Base-by-base conservation (phyloP, 2,797 vertebrate species). In the Brachymystax lenok region DNA sequence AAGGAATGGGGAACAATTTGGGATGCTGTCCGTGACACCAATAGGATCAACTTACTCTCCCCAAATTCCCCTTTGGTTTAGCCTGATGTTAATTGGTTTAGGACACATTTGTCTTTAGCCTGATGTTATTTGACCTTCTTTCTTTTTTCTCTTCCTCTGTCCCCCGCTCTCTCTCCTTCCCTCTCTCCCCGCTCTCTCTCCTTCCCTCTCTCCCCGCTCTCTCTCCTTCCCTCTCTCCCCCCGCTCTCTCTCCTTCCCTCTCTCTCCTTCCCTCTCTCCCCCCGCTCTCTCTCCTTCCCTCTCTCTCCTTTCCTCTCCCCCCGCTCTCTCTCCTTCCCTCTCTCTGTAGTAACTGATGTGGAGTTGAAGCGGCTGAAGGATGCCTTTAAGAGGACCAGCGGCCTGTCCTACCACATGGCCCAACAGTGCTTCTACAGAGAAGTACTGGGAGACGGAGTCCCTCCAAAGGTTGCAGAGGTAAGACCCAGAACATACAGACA, bases 311-410 rank as follows among this genome's bases (percentile, higher is more conserved):
- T n/a, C n/a, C n/a, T n/a, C n/a, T n/a, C n/a, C n/a, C n/a, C n/a
- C n/a, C n/a, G n/a, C n/a, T n/a, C n/a, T n/a, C 12, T 79, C 21
- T 64, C 27, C 72, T 17, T 28, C 0, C 68, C 10, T 61, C 71
- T 68, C 8, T 87, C 40, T 73, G 10, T 79, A 99, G 98, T 99
- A 84, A 99, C 98, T 5, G 98, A 99, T 92, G 94, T 99, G 88
- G 98, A 99, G 83, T 87, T 99, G 79, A 99, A 98, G 89, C 89
- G 98, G 87, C 95, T 99, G 88, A 98, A 97, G 90, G 98, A 99
- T 97, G 98, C 98, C 82, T 99, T 99, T 91, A 99, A 99, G 92
- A 96, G 98, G 89, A 98, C 98, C 74, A 98, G 98, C 78, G 98
- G 98, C 69, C 94, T 98, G 82, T 98, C 97, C 0, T 97, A 82